Base-by-base conservation (phyloP, 2,113 vertebrate genomes). In the Elanoides forficatus region DNA sequence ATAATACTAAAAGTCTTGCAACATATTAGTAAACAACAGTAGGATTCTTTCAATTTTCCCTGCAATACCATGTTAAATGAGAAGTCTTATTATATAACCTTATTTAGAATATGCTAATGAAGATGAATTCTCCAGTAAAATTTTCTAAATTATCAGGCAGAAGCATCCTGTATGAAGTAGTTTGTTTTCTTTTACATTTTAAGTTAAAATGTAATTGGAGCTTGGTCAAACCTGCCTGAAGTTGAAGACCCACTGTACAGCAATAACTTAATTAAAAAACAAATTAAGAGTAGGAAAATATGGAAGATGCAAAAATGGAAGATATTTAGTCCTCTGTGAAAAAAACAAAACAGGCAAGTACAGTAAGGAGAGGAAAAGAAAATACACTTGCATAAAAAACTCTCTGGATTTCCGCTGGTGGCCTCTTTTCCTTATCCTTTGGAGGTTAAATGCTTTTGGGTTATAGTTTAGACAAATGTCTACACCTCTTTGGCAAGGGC, bases 181-280 rank as follows among this genome's bases (percentile, higher is more conserved):
- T 81, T 68, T 85, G 15, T 91, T 89, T 97, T 79, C 91, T 96
- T 92, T 95, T 72, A 73, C 20, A 71, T 90, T 45, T 95, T 86
- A 81, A 96, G 95, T 96, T 81, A 93, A 96, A 92, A 83, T 15
- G 4, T 74, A 96, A 86, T 93, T 89, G 73, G 73, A 94, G 12
- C 40, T 82, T 95, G 65, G 82, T 95, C 78, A 94, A 86, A 96
- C 43, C 26, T 93, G 32, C 82, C 58, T 92, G 52, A 92, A 96
- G 71, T 88, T 88, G 80, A 89, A 58, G 29, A 40, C 2, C 78
- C 7, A 96, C 16, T 93, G 36, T 27, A 26, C 66, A 83, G 76
- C 67, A 79, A 66, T 84, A 82, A 66, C 68, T 92, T 89, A 94
- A 96, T 50, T 93, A 53, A 53, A 76, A 53, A 93, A 65, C 18